Evolutionary conservation across 2,888 invertebrate genomes (phyloP), one percentile per base, ranked within the genome.

Genomic region (Lasioglossum lativentre): DNA sequence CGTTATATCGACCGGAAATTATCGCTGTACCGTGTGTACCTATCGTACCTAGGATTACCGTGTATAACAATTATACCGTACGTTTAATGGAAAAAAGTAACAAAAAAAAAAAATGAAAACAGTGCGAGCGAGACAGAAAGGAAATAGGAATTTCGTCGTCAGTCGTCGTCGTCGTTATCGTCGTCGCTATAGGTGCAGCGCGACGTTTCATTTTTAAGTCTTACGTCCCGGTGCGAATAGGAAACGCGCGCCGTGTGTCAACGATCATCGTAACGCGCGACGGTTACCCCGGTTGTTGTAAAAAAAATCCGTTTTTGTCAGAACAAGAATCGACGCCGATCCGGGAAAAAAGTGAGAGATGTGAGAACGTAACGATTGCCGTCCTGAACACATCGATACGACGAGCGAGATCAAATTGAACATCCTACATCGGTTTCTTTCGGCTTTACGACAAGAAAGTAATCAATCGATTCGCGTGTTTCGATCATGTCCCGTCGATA

Each of bases 381-480:
- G 94, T 94, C 94, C 94, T 92, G 90, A 83, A 90, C 91, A 93
- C 94, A 94, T 94, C 94, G 94, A 94, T 90, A 91, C 90, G 91
- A 90, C 86, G 86, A 89, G 74, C 88, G 82, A 88, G 85, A 34
- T 85, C 52, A 81, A 70, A 73, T 83, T 76, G 80, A 82, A 76
- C 81, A 81, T 79, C 68, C 34, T 3, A 3, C 68, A 63, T 47
- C 40, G 52, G 73, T 77, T 80, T 74, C 70, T 86, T 83, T 77
- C 83, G 75, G 74, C 45, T 80, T 66, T 73, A 63, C 76, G 71
- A 66, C 77, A 75, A 80, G 86, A 59, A 75, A 83, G 74, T 83
- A 86, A 75, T 45, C 27, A 30, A 47, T 78, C 82, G 42, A 75
- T 86, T 85, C 66, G 23, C 56, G 27, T 19, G 52, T 75, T 59